Conservation (phyloP, 2,113 vertebrate species). For the Plestiodon gilberti region DNA sequence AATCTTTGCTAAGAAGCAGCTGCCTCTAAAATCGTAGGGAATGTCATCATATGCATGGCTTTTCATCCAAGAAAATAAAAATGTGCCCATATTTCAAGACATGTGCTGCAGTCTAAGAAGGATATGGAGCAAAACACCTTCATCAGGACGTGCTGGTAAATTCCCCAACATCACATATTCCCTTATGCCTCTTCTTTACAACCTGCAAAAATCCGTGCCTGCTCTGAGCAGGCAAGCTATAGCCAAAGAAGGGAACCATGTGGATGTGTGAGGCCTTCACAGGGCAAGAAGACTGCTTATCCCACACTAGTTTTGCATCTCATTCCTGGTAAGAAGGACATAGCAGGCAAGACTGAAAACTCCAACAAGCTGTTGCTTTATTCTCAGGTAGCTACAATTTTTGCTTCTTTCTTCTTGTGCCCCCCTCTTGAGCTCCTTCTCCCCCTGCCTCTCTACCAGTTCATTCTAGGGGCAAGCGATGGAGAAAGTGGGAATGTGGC, state of each 20-base stretch:
- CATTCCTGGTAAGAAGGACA: background rate
- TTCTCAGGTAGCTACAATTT: too few species aligned
- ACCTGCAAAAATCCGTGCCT: background rate
- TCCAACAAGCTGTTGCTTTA: too few species aligned
- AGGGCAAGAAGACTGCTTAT: background rate
- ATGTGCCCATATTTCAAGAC: background rate
- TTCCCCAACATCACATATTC: too few species aligned
- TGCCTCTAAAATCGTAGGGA: background rate
- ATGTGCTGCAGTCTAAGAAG: background rate
- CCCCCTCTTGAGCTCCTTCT: too few species aligned
- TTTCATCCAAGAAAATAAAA: background rate
- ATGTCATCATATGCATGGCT: background rate
- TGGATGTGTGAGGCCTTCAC: background rate
- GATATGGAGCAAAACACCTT: slow-evolving; percentile 24
- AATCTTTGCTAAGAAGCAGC: background rate
- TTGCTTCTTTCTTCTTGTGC: too few species aligned
- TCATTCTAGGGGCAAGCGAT: background rate
- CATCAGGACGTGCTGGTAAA: slow-evolving; percentile 5
- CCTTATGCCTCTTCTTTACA: background rate
- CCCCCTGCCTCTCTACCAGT: background rate
- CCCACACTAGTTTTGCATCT: background rate
- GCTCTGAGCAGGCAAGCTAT: background rate
- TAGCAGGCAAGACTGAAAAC: too few species aligned
- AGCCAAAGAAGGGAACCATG: too few species aligned
- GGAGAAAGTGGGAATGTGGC: background rate